Conservation (phyloP, 2,113 vertebrate species). For the Reinhardtius hippoglossoides region DNA sequence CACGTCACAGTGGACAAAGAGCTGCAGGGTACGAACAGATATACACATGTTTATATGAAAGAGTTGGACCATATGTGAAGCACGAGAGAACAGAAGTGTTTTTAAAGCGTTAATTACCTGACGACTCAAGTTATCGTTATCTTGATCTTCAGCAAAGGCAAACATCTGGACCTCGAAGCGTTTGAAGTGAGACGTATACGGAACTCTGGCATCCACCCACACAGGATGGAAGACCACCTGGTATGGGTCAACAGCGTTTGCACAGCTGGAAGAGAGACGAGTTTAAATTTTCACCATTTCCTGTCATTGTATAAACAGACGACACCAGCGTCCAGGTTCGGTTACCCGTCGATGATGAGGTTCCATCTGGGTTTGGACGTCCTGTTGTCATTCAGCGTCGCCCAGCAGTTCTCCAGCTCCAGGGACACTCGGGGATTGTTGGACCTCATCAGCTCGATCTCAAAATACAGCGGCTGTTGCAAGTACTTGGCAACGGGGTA, state of each 20-base stretch:
- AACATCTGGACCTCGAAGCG: conserved; percentile 81
- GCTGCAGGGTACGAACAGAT: conserved; percentile 36
- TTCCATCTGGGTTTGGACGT: conserved; percentile 74
- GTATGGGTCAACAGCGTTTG: conserved; percentile 62
- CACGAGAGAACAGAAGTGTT: not conserved
- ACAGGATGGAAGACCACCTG: conserved; percentile 72
- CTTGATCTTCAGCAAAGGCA: conserved; percentile 63
- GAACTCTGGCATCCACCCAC: conserved; percentile 58
- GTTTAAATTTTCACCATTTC: not conserved
- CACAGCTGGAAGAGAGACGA: conserved; percentile 59
- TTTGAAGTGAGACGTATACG: conserved; percentile 70
- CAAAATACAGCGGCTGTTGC: conserved; percentile 77
- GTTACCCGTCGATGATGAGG: conserved; percentile 77
- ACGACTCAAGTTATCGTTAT: conserved; percentile 9
- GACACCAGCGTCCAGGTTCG: no score
- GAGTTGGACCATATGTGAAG: not conserved
- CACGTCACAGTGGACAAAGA: conserved; percentile 76
- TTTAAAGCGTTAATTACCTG: conserved; percentile 59
- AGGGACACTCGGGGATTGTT: conserved; percentile 64
- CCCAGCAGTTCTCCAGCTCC: conserved; percentile 81
- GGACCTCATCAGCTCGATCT: conserved; percentile 69
- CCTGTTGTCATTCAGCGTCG: conserved; percentile 55
- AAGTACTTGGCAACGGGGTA: conserved; percentile 69
- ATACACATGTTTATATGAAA: not conserved
- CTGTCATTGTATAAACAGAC: not conserved